phyloP scores from a whole-genome alignment of 2,888 invertebrate species.

The Tachina grossa region DNA sequence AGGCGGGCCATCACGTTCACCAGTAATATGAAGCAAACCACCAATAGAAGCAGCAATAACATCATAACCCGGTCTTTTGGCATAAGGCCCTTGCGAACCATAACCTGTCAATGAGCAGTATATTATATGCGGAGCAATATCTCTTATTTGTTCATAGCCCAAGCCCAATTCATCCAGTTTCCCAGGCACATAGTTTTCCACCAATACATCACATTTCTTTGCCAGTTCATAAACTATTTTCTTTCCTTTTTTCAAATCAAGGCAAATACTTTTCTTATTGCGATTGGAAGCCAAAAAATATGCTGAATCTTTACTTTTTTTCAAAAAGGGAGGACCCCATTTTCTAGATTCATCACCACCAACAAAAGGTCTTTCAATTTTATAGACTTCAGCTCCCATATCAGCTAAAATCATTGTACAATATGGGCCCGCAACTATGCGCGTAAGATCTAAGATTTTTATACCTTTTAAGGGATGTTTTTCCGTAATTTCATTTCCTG shows the following conservation, averaged over 20 bases:
- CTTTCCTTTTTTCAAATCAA: constrained; percentile 89
- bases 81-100: constrained; percentile 93
- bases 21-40: constrained; percentile 95
- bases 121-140: constrained; percentile 90
- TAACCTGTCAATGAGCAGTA: constrained; percentile 98
- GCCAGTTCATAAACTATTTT: constrained; percentile 90
- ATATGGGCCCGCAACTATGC: constrained; percentile 96
- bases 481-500: constrained; percentile 70
- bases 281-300: constrained; percentile 96
- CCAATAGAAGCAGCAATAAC: constrained; percentile 97
- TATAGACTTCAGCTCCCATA: constrained; percentile 95
- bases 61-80: constrained; percentile 95
- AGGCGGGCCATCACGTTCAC: constrained; percentile 91
- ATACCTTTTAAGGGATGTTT: constrained; percentile 88
- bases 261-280: constrained; percentile 95
- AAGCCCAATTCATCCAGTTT: constrained; percentile 90
- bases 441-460: constrained; percentile 90
- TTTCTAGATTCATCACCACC: constrained; percentile 95
- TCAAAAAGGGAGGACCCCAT: constrained; percentile 96
- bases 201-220: constrained; percentile 90
- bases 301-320: constrained; percentile 87
- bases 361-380: constrained; percentile 92
- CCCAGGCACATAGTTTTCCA: constrained; percentile 97
- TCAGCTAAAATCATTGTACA: constrained; percentile 97
- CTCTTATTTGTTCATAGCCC: constrained; percentile 89